Percentiles rank a stretch among this genome's conserved stretches.
Conservation (phyloP, 2,113 vertebrate species). For the Heteronetta atricapilla region DNA sequence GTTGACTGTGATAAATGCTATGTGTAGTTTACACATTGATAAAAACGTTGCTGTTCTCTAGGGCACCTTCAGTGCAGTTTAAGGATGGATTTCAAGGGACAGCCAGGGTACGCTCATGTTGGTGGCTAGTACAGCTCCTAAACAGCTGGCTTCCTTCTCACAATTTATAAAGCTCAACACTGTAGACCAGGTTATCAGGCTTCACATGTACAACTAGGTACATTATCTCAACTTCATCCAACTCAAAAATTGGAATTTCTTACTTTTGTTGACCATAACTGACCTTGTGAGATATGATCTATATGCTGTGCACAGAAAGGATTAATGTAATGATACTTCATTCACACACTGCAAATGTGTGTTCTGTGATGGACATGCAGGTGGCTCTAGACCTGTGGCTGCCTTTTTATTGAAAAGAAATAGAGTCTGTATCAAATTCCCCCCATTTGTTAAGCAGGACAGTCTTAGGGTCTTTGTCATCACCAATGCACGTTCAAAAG, state of each 20-base stretch:
- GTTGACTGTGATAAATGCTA: rapidly evolving
- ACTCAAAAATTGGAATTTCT: slow-evolving; percentile 2
- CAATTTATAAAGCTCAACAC: background rate
- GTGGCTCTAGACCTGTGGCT: background rate
- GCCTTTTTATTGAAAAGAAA: background rate
- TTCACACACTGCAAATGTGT: background rate
- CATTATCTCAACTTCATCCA: background rate
- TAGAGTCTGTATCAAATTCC: background rate
- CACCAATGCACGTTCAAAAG: background rate
- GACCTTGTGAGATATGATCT: slow-evolving; percentile 7
- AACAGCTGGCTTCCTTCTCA: background rate
- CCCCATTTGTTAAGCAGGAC: background rate
- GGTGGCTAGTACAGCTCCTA: background rate
- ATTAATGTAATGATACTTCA: background rate
- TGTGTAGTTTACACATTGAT: background rate
- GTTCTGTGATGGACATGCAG: background rate
- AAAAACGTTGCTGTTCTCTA: background rate
- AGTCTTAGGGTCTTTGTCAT: background rate
- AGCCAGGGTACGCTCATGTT: background rate
- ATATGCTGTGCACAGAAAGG: background rate
- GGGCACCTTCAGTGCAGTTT: background rate
- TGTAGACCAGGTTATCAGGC: background rate
- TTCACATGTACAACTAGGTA: background rate
- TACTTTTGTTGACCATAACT: slow-evolving; percentile 22
- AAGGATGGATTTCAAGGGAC: background rate